Percentiles rank a stretch among this genome's conserved stretches.
These are phyloP conservation scores for Coracias cyanogaster DNA, from an alignment of 2,797 vertebrate species.

Conservation along the genomic window DNA sequence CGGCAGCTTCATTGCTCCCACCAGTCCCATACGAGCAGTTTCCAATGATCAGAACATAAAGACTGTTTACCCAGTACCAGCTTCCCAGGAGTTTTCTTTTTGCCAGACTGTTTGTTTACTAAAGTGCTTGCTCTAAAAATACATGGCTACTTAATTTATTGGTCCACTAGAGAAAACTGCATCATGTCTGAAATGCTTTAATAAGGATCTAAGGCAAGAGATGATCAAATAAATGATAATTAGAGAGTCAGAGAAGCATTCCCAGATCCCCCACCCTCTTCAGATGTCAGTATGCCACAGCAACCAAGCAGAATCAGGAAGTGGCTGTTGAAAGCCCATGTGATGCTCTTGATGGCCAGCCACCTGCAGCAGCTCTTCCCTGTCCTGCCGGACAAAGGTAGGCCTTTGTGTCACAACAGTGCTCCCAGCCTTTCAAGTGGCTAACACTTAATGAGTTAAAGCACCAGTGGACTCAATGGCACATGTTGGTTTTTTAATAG, in stretches of 20 bases:
- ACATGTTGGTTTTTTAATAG: rapidly evolving
- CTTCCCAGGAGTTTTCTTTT: not conserved
- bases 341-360: not conserved
- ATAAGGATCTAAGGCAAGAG: not conserved
- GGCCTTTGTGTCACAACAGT: not conserved
- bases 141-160: not conserved
- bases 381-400: not conserved
- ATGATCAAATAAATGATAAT: conserved; percentile 21
- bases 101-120: not conserved
- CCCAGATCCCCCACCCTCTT: not conserved
- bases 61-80: not conserved
- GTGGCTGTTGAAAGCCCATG: not conserved
- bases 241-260: conserved; percentile 1
- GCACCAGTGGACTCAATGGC: not conserved
- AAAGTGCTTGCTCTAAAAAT: conserved; percentile 2
- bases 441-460: not conserved
- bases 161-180: conserved; percentile 39
- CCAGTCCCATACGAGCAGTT: not conserved
- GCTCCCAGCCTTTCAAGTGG: not conserved
- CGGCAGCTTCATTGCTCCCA: not conserved
- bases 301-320: not conserved
- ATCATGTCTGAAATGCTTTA: not conserved
- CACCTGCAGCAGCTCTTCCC: not conserved
- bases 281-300: not conserved
- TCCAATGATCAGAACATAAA: not conserved